A percentile compares a stretch with the other conserved stretches of the same genome.
Conservation (phyloP, 2,113 vertebrate genomes). For the Cichladusa arquata region DNA sequence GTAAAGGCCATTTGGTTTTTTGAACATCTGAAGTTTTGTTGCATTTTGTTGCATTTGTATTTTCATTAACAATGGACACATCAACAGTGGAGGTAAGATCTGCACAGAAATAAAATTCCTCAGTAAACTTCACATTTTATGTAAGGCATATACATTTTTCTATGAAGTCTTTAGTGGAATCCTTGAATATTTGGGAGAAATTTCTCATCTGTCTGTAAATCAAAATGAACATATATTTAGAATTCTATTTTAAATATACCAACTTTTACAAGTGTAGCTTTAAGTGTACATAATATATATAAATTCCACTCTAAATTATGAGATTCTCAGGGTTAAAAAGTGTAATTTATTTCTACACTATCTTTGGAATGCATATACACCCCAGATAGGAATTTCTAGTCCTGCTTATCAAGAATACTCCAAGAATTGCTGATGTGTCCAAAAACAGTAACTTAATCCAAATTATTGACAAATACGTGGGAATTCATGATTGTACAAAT, state of each 20-base stretch:
- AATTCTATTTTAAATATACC: background rate
- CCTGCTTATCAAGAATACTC: background rate
- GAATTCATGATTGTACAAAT: background rate
- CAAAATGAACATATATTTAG: background rate
- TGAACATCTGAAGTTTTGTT: background rate
- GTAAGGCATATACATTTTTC: background rate
- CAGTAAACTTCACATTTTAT: background rate
- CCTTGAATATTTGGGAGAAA: background rate
- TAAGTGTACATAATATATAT: background rate
- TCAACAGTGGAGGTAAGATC: background rate
- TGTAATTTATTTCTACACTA: background rate
- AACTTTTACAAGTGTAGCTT: background rate
- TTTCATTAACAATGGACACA: background rate
- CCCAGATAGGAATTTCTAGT: background rate
- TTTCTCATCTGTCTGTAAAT: background rate
- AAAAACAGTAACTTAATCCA: background rate
- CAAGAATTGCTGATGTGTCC: background rate
- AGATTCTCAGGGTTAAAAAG: background rate
- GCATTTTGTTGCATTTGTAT: background rate
- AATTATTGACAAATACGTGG: background rate
- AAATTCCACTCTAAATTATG: background rate
- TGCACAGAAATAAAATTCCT: background rate
- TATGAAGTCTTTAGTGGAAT: background rate
- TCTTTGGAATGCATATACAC: background rate
- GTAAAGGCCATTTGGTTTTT: background rate